Base-by-base conservation (phyloP, 2,888 invertebrate genomes). In the Bimastos eiseni region DNA sequence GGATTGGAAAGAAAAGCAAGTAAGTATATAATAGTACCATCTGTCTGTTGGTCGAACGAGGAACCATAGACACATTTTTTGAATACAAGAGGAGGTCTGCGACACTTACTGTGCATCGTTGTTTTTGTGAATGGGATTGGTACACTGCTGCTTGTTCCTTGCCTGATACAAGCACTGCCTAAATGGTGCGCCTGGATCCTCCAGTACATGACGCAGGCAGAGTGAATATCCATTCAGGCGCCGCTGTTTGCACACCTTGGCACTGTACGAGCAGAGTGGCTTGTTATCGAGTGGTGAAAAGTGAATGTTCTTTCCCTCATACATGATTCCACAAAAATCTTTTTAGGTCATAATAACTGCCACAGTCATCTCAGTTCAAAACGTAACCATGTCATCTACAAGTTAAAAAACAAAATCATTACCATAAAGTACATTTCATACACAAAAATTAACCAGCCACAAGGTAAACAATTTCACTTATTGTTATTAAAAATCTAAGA, bases 121-220 rank as follows among this genome's bases (percentile, higher is more conserved):
- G 94, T 94, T 94, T 91, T 94, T 93, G 33, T 95, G 95, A 91
- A 95, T 95, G 55, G 95, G 95, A 93, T 95, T 95, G 83, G 95
- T 95, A 92, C 95, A 95, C 93, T 95, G 95, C 93, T 95, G 95
- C 92, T 95, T 95, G 93, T 95, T 95, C 93, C 95, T 95, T 49
- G 95, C 95, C 91, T 97, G 96, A 94, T 96, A 97, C 0, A 96
- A 96, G 94, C 98, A 99, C 93, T 97, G 97, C 92, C 96, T 97
- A 94, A 96, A 99, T 0, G 98, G 98, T 0, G 98, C 97, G 24
- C 95, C 96, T 15, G 97, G 96, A 94, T 98, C 98, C 93, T 97
- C 96, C 90, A 98, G 95, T 92, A 98, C 97, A 93, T 98, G 98
- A 8, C 97, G 96, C 11, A 96, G 96, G 94, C 98, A 98, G 95